Percentiles rank a stretch among this genome's conserved stretches.
Conservation (phyloP, 2,888 invertebrate genomes). For the Nomada ruficornis region DNA sequence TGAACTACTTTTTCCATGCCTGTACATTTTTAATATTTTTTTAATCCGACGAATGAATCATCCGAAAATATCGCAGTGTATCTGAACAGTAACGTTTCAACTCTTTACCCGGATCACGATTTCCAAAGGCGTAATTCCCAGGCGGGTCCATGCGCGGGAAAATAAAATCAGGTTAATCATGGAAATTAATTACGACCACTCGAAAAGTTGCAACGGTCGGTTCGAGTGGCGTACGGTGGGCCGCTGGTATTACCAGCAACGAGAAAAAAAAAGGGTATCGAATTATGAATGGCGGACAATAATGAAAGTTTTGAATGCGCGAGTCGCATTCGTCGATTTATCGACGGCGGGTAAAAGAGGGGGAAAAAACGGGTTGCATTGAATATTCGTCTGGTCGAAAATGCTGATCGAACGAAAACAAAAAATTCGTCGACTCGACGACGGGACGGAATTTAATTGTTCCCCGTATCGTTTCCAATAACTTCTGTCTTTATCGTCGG, state of each 20-base stretch:
- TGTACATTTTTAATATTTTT: too few relatives aligned
- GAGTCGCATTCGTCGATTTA: constrained; percentile 31
- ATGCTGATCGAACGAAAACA: constrained; percentile 17
- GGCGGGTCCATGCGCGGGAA: too few relatives aligned
- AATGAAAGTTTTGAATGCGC: background rate
- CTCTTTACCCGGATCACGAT: too few relatives aligned
- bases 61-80: too few relatives aligned
- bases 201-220: constrained; percentile 43
- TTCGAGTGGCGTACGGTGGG: constrained; percentile 22
- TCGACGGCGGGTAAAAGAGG: background rate
- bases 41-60: too few relatives aligned
- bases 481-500: background rate
- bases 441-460: constrained; percentile 44
- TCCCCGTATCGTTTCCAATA: constrained; percentile 39
- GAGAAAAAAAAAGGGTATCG: background rate
- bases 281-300: constrained; percentile 25
- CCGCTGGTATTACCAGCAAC: constrained; percentile 13
- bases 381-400: constrained; percentile 39
- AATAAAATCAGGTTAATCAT: background rate
- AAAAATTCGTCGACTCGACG: constrained; percentile 31
- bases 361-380: background rate
- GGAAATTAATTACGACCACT: constrained; percentile 54
- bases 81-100: too few relatives aligned
- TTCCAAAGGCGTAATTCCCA: too few relatives aligned
- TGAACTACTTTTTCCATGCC: too few relatives aligned